Percentiles rank a stretch among this genome's conserved stretches.
These are phyloP conservation scores for Lasiurus cinereus DNA, from an alignment of 2,113 vertebrate genomes.

Conservation along the genomic window DNA sequence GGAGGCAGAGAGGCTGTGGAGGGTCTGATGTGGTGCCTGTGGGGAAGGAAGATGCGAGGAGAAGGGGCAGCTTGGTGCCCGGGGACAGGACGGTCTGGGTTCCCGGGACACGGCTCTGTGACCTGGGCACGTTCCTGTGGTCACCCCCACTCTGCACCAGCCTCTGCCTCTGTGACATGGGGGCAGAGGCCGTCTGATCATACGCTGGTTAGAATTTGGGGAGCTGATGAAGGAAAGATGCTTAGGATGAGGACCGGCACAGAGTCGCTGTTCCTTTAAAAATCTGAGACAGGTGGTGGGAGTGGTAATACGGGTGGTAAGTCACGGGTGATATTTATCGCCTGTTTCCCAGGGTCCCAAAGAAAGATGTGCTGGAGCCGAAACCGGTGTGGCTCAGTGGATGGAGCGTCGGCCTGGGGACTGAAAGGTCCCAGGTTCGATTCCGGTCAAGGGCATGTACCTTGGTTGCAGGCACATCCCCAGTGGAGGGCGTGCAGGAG, in stretches of 20 bases:
- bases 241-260: not conserved
- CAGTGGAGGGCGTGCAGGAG: too few species aligned
- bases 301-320: too few species aligned
- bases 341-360: not conserved
- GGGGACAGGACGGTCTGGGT: not conserved
- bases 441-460: too few species aligned
- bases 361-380: not conserved
- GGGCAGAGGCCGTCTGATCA: not conserved
- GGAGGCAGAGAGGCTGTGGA: not conserved
- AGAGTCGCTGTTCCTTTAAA: not conserved
- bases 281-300: not conserved
- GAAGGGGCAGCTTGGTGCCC: fast-evolving
- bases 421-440: too few species aligned
- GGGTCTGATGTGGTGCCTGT: not conserved
- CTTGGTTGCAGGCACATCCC: too few species aligned
- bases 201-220: not conserved
- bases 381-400: too few species aligned
- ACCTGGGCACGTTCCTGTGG: not conserved
- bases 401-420: too few species aligned
- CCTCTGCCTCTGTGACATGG: not conserved
- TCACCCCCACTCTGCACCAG: not conserved
- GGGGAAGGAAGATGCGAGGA: not conserved
- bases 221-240: not conserved
- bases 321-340: not conserved
- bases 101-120: not conserved